Base-by-base conservation (phyloP, 2,888 invertebrate genomes). In the Rotaria socialis region DNA sequence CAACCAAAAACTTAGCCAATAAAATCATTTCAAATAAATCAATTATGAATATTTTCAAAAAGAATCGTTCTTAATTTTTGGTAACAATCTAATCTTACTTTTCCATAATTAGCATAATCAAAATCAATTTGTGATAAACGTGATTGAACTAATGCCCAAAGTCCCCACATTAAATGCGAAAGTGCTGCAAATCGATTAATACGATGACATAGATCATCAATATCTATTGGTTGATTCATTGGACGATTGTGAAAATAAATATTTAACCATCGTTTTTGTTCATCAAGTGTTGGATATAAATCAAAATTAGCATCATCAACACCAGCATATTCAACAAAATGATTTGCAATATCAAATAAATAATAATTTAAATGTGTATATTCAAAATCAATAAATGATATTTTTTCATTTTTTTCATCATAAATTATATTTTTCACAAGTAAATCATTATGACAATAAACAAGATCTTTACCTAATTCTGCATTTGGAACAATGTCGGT, bases 321-420 rank as follows among this genome's bases (percentile, higher is more conserved):
- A n/a, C 86, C 87, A 43, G 87, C 84, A 86, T 84, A 87, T 86
- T 87, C 87, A 43, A 74, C 74, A 55, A 86, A 87, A 86, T 87
- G 87, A 86, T 87, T 87, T 16, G 87, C 87, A 80, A 87, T 86
- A 80, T 87, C 87, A 86, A 55, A 87, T 4, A 74, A 56, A 27
- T 56, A 60, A 86, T 75, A 87, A 85, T 87, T 87, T 50, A 80
- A 52, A 19, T 75, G 84, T 24, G 84, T 50, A 60, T 87, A 87
- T 75, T 87, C 87, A 55, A 86, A 87, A 84, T 87, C 87, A 56
- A 87, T 87, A 85, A 87, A 87, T 52, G 84, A 84, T 4, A 87
- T 55, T 47, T 24, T 43, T 52, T 85, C 75, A 35, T 35, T 84
- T 86, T 85, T 52, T 41, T 84, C 50, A 55, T 86, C 60, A 50